Percentiles rank a stretch among this genome's conserved stretches.
These are phyloP conservation scores for Callipepla squamata DNA, from an alignment of 2,113 vertebrate species.

Conservation along the genomic window DNA sequence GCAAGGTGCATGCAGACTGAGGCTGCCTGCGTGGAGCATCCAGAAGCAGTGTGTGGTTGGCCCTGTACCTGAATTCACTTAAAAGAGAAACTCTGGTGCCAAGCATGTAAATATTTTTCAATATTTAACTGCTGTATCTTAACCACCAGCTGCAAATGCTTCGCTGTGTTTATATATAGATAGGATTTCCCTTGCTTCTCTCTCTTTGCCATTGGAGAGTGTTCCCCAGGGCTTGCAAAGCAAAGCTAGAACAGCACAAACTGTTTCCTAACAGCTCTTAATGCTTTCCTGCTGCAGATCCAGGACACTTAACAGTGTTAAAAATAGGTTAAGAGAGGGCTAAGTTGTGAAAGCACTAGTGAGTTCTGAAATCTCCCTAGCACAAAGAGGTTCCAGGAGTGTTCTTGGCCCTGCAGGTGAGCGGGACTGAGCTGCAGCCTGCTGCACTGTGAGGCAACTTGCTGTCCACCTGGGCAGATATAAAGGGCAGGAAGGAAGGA, in stretches of 20 bases:
- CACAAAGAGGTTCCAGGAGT: background rate
- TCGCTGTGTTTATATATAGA: slow-evolving; percentile 63
- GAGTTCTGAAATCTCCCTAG: background rate
- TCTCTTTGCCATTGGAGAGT: slow-evolving; percentile 43
- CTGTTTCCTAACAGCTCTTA: slow-evolving; percentile 51
- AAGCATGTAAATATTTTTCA: slow-evolving; percentile 56
- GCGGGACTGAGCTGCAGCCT: background rate
- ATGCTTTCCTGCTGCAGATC: slow-evolving; percentile 22
- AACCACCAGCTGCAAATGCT: slow-evolving; percentile 56
- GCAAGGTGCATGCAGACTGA: background rate
- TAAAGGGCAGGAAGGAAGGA: background rate
- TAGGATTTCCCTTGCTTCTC: slow-evolving; percentile 52
- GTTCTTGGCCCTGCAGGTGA: background rate
- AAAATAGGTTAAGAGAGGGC: slow-evolving; percentile 17
- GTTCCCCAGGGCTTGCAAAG: slow-evolving; percentile 40
- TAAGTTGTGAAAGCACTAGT: background rate
- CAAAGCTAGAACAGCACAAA: slow-evolving; percentile 43
- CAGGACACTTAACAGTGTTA: slow-evolving; percentile 40
- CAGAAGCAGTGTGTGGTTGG: background rate
- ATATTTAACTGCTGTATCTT: slow-evolving; percentile 58
- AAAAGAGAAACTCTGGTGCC: background rate
- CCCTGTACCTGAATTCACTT: background rate
- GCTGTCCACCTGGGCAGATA: too few species aligned
- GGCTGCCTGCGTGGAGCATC: background rate
- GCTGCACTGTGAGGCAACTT: background rate